Percentiles rank a stretch among this genome's conserved stretches.
Evolutionary conservation across 2,113 vertebrate genomes (phyloP).

Genomic region (Dipodomys stephensi): DNA sequence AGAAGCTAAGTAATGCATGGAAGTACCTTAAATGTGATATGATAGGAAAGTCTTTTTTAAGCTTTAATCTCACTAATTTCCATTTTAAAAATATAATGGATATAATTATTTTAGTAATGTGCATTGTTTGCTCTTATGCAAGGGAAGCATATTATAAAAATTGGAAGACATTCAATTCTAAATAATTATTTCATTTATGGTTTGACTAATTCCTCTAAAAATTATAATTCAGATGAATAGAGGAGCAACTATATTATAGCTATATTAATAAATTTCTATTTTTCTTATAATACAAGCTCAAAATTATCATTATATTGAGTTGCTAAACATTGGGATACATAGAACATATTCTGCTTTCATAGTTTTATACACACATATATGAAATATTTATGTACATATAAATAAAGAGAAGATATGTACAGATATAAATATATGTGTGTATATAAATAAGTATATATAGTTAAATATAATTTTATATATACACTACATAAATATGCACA

Average conservation of each 20-base stretch:
- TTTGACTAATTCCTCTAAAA: not conserved
- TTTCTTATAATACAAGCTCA: not conserved
- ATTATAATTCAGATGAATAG: not conserved
- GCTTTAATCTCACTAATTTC: not conserved
- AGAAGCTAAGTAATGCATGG: not conserved
- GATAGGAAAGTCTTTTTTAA: not conserved
- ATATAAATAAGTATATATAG: too few relatives aligned
- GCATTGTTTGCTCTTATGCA: not conserved
- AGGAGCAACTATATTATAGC: not conserved
- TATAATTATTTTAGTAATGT: not conserved
- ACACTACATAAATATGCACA: too few relatives aligned
- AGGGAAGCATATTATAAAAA: not conserved
- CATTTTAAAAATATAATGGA: not conserved
- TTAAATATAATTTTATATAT: too few relatives aligned
- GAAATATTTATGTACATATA: too few relatives aligned
- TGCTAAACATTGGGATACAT: not conserved
- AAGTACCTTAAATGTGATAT: not conserved
- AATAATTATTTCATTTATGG: constrained; percentile 1
- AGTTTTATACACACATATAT: not conserved
- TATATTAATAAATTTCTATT: not conserved
- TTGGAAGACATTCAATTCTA: not conserved
- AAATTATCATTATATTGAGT: not conserved
- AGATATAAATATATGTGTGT: not conserved
- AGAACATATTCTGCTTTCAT: not conserved
- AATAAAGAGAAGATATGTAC: too few relatives aligned